These are phyloP conservation scores for Yponomeuta cagnagella DNA, from an alignment of 2,888 invertebrate species.

Conservation along the genomic window DNA sequence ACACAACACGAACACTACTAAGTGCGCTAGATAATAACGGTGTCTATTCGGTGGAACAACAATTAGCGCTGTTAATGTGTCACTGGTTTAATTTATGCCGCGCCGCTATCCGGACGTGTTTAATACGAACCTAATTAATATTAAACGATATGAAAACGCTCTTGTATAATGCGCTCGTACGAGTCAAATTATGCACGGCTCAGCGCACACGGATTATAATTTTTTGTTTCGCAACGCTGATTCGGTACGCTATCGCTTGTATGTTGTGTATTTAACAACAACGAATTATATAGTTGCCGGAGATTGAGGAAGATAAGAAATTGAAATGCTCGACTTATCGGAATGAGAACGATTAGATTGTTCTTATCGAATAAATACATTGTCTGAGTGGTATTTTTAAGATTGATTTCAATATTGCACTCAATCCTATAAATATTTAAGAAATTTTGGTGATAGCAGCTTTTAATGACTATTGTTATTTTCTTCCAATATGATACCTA, in stretches of 20 bases:
- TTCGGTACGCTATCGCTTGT: conserved; percentile 28
- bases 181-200: conserved; percentile 44
- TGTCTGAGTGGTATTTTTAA: too few relatives aligned
- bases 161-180: conserved; percentile 22
- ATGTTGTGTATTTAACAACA: neutral
- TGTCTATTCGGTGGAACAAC: conserved; percentile 46
- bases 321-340: neutral
- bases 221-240: conserved; percentile 46
- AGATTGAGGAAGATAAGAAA: neutral
- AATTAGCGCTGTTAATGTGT: conserved; percentile 53
- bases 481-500: neutral
- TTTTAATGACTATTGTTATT: neutral
- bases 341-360: neutral
- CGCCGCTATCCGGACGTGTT: neutral
- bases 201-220: conserved; percentile 38
- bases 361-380: neutral
- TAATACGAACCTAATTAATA: conserved; percentile 3
- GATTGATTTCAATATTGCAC: too few relatives aligned
- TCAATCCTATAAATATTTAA: too few relatives aligned
- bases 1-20: neutral
- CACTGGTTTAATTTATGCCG: conserved; percentile 32
- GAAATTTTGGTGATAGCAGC: too few relatives aligned
- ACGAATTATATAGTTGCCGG: neutral
- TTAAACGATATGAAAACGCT: conserved; percentile 2
- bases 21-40: conserved; percentile 37